Evolutionary conservation across 2,888 invertebrate species (phyloP), one percentile per base, ranked within the genome.

Genomic region (Nomada ferruginata): DNA sequence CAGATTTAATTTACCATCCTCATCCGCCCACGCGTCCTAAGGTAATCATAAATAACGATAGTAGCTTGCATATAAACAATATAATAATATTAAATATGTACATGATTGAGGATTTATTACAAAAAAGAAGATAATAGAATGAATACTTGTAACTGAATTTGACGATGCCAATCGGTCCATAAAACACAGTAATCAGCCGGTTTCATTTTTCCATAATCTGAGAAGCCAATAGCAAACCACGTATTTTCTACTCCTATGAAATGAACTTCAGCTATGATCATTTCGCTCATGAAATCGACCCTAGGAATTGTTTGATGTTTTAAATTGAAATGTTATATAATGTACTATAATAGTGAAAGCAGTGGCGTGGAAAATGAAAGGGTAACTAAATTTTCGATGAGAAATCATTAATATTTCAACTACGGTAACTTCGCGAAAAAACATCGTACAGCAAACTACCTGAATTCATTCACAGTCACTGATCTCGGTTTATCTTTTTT

Each of bases 181-280:
- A 97, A 94, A 63, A 98, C 94, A 90, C 98, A 98, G 81, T 97
- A 96, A 94, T 98, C 98, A 0, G 97, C 97, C 59, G 96, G 95
- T 80, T 95, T 95, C 3, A 95, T 90, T 63, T 96, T 95, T 0
- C 98, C 98, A 78, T 97, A 95, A 90, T 97, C 96, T 1, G 98
- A 98, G 94, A 98, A 98, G 52, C 98, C 98, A 66, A 98, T 91
- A 0, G 97, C 97, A 90, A 98, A 96, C 98, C 98, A 98, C 69
- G 92, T 90, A 85, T 89, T 90, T 11, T 92, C 90, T 29, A 90
- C 90, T 3, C 91, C 91, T 44, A 88, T 75, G 66, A 87, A 93
- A 79, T 94, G 94, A 50, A 93, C 87, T 79, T 93, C 94, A 9
- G 90, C 89, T 42, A 89, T 78, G 18, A 93, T 88, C 18, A 73